Evolutionary conservation across 2,113 vertebrate genomes (phyloP), one percentile per base, ranked within the genome.

Genomic region (Steatornis caripensis): DNA sequence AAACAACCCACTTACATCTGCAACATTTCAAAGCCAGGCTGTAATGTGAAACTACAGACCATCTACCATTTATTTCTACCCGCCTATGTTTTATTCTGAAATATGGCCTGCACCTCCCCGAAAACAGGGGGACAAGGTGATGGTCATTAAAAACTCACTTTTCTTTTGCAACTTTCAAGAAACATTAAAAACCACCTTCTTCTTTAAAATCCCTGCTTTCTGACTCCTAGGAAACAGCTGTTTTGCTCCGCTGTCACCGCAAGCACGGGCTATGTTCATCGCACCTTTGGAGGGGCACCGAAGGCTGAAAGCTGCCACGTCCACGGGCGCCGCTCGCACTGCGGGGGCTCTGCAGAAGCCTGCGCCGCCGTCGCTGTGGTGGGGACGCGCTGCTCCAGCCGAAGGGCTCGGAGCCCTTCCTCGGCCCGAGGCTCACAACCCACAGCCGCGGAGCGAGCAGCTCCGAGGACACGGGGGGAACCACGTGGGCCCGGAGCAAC

Each of bases 361-460:
- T 3, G 16, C 37, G 17, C 30, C 20, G 16, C 36, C 51, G 10
- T 6, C 8, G 2, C n/a, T 11, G 15, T 2, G 2, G 1, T 11
- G 17, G 36, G 68, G 32, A 17, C 12, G 11, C 11, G 1, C 11
- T n/a, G 49, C 58, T 49, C 30, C 2, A 15, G 18, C 34, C 15
- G 3, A 8, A 15, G 19, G n/a, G 34, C 54, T 53, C 54, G 2
- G 32, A 51, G 53, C 12, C 43, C 6, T 34, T 18, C 46, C 46
- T 15, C 32, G 4, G 49, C 23, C 54, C 65, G 4, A 12, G 30
- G 32, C 45, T 41, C 34, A 19, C 57, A 37, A 8, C 45, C 11
- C 57, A 9, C 41, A 32, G 5, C 39, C 4, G 7, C 8, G 2
- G 14, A 32, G 39, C 19, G 21, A 46, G 34, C 39, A 11, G 36